Conservation (phyloP, 92 coral and sea anemone genomes). For the Parazoanthus darwini region DNA sequence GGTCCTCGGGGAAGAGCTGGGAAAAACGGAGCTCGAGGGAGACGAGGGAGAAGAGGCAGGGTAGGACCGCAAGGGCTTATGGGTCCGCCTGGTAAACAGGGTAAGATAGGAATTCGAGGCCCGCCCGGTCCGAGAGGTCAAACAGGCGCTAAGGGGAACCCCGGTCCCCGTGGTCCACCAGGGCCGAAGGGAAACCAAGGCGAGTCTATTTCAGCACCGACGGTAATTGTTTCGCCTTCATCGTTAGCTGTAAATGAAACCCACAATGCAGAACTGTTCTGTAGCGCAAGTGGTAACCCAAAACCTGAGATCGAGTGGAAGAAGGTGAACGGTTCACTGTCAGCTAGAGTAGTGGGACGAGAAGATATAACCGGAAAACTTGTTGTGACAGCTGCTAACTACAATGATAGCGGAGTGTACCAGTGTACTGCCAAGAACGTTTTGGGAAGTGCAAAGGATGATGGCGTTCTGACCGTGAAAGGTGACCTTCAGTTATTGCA, state of each 20-base stretch:
- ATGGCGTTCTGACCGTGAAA: constrained; percentile 7
- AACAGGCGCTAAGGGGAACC: constrained; percentile 2
- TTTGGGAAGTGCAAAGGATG: background rate
- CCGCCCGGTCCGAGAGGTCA: background rate
- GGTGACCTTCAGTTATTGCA: background rate
- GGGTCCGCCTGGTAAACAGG: constrained; percentile 15
- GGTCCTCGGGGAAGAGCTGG: constrained; percentile 14
- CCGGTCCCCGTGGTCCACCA: constrained; percentile 22
- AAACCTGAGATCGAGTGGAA: constrained; percentile 60
- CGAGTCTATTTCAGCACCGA: constrained; percentile 26
- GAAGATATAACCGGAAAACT: constrained; percentile 31
- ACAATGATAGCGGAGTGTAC: constrained; percentile 60
- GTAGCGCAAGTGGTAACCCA: constrained; percentile 66
- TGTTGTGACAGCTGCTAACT: constrained; percentile 31
- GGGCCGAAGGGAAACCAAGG: constrained; percentile 19
- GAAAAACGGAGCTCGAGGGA: constrained; percentile 14
- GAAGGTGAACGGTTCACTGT: constrained; percentile 31
- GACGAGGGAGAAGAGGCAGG: constrained; percentile 18
- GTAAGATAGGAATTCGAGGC: background rate
- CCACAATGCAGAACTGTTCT: constrained; percentile 41
- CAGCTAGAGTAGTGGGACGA: background rate
- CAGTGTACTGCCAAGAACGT: constrained; percentile 60
- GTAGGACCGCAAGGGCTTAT: constrained; percentile 12
- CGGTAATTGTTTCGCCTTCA: constrained; percentile 24
- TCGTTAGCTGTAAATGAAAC: constrained; percentile 44